These are phyloP conservation scores for Folsomia manolachei DNA, from an alignment of 2,888 invertebrate species.

Conservation along the genomic window DNA sequence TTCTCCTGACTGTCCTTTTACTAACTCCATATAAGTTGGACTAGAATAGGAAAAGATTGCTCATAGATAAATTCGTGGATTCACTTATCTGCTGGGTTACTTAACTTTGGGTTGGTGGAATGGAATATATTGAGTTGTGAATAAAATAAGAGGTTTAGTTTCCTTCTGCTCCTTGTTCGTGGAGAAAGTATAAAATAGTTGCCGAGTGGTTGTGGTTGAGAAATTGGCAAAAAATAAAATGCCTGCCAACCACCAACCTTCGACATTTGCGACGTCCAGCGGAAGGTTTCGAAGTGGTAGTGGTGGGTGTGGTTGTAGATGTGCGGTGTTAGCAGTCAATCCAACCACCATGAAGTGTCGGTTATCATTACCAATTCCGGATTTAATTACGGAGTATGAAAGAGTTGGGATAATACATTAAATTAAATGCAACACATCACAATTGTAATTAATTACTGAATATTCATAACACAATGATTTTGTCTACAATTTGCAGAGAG, in stretches of 20 bases:
- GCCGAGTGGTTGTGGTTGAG: too few species aligned
- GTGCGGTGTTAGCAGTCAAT: not conserved
- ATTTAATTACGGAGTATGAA: not conserved
- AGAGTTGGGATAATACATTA: too few species aligned
- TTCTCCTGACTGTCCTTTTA: not conserved
- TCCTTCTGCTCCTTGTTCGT: not conserved
- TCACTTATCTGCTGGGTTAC: not conserved
- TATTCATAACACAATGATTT: too few species aligned
- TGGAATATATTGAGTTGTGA: not conserved
- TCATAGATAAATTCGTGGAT: not conserved
- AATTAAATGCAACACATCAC: too few species aligned
- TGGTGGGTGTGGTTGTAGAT: conserved; percentile 1
- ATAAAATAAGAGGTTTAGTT: conserved; percentile 7
- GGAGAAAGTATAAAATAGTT: not conserved
- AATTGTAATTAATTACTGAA: too few species aligned
- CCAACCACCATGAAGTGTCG: not conserved
- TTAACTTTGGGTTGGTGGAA: not conserved
- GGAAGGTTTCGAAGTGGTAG: not conserved
- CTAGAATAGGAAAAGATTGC: not conserved
- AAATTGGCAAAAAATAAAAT: not conserved
- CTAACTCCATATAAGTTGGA: not conserved
- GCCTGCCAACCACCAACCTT: too few species aligned
- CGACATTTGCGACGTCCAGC: not conserved
- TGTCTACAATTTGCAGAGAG: conserved; percentile 35
- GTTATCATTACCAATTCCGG: not conserved